These are phyloP conservation scores for Asbolus verrucosus DNA, from an alignment of 1,140 invertebrate genomes.

Conservation along the genomic window DNA sequence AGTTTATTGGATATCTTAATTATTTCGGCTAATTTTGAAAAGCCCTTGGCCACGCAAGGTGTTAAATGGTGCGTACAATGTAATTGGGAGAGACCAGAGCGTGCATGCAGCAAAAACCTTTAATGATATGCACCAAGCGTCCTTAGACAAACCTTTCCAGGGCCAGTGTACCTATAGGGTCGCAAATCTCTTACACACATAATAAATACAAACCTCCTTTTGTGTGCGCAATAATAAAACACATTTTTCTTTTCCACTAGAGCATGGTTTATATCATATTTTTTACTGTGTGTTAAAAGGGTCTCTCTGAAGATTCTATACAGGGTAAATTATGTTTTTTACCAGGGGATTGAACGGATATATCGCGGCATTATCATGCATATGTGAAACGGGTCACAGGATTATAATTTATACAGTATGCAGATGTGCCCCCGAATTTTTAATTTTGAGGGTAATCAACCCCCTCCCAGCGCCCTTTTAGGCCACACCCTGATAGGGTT, in stretches of 20 bases:
- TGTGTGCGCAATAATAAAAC: conserved; percentile 61
- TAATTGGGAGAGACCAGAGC: no score
- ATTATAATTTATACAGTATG: conserved; percentile 55
- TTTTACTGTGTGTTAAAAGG: conserved; percentile 58
- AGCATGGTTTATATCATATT: conserved; percentile 62
- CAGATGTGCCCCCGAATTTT: conserved; percentile 53
- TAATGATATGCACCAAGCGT: conserved; percentile 26
- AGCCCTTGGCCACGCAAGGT: no score
- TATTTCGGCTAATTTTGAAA: no score
- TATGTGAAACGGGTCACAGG: conserved; percentile 45
- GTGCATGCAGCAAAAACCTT: no score
- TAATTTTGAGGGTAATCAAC: conserved; percentile 54
- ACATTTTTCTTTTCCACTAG: conserved; percentile 63
- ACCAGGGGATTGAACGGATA: conserved; percentile 47
- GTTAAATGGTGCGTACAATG: no score
- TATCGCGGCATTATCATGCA: conserved; percentile 53
- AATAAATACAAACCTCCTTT: conserved; percentile 57
- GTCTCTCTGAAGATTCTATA: conserved; percentile 53
- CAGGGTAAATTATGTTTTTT: conserved; percentile 58
- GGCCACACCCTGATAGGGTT: conserved; percentile 51
- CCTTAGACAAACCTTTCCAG: conserved; percentile 49
- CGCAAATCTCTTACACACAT: conserved; percentile 57
- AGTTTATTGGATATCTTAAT: no score
- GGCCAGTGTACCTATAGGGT: conserved; percentile 51
- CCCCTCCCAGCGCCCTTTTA: conserved; percentile 45